Conservation (phyloP, 2,888 invertebrate genomes). For the Scaptodrosophila latifasciaeformis region DNA sequence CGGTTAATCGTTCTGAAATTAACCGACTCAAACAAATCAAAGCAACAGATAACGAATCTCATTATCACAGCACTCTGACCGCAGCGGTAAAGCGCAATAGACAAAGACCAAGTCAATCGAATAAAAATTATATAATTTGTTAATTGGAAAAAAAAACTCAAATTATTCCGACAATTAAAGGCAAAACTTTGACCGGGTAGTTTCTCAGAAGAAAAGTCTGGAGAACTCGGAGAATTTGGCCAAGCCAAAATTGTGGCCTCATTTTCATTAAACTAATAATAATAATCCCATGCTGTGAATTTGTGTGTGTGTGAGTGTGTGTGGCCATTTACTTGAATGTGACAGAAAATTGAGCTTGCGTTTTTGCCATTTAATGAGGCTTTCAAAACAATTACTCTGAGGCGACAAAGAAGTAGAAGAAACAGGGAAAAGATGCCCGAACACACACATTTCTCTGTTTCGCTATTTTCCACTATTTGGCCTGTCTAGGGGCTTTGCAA, state of each 20-base stretch:
- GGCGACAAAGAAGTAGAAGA: no score
- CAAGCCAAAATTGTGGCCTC: no score
- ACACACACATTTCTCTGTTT: slow-evolving; percentile 26
- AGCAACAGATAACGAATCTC: no score
- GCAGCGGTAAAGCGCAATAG: no score
- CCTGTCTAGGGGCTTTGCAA: slow-evolving; percentile 9
- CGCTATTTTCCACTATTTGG: background rate
- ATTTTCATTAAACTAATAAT: background rate
- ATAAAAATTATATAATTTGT: slow-evolving; percentile 18
- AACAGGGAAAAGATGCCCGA: no score
- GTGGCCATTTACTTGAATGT: background rate
- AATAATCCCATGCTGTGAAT: background rate
- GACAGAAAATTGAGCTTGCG: slow-evolving; percentile 22
- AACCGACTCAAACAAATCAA: no score
- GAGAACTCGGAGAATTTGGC: slow-evolving; percentile 8
- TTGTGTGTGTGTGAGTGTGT: slow-evolving; percentile 4
- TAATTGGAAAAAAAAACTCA: no score
- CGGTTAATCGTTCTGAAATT: no score
- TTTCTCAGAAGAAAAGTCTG: slow-evolving; percentile 15
- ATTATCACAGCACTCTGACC: no score
- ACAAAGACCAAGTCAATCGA: no score
- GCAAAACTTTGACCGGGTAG: no score
- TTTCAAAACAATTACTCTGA: slow-evolving; percentile 45
- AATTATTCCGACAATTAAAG: no score
- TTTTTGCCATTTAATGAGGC: slow-evolving; percentile 40